Evolutionary conservation across 2,113 vertebrate genomes (phyloP).

Genomic region (Dryoscopus gambensis): DNA sequence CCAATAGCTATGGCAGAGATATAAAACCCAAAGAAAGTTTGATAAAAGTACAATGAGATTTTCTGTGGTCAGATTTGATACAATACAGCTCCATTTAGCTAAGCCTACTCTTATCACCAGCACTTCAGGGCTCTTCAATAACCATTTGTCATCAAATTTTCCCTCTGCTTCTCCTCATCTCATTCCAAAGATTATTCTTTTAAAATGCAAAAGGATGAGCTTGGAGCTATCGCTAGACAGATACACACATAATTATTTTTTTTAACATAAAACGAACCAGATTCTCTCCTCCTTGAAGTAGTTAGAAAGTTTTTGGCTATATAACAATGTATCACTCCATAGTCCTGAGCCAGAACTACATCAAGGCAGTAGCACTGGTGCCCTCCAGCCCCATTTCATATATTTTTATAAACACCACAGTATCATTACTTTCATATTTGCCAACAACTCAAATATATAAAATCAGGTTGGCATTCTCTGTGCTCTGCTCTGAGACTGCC

Average conservation of each 20-base stretch:
- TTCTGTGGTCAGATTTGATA: slow-evolving; percentile 9
- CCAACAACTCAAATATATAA: background rate
- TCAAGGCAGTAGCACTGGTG: background rate
- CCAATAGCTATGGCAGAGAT: slow-evolving; percentile 4
- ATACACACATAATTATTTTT: background rate
- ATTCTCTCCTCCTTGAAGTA: background rate
- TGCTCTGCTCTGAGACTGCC: background rate
- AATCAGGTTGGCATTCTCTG: background rate
- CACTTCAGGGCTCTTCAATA: slow-evolving; percentile 55
- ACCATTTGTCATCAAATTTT: slow-evolving; percentile 59
- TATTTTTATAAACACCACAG: background rate
- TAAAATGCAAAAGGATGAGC: slow-evolving; percentile 17
- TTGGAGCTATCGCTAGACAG: slow-evolving; percentile 37
- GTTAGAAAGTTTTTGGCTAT: background rate
- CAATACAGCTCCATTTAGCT: background rate
- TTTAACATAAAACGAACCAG: background rate
- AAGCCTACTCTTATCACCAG: slow-evolving; percentile 40
- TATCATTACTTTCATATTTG: background rate
- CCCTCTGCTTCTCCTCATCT: slow-evolving; percentile 34
- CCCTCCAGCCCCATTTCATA: background rate
- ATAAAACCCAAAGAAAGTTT: slow-evolving; percentile 11
- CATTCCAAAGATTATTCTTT: slow-evolving; percentile 42
- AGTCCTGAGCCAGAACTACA: background rate
- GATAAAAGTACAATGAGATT: slow-evolving; percentile 42
- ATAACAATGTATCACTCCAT: background rate